These are phyloP conservation scores for Euura saliciscinereae DNA, from an alignment of 1,140 invertebrate species.

Conservation along the genomic window DNA sequence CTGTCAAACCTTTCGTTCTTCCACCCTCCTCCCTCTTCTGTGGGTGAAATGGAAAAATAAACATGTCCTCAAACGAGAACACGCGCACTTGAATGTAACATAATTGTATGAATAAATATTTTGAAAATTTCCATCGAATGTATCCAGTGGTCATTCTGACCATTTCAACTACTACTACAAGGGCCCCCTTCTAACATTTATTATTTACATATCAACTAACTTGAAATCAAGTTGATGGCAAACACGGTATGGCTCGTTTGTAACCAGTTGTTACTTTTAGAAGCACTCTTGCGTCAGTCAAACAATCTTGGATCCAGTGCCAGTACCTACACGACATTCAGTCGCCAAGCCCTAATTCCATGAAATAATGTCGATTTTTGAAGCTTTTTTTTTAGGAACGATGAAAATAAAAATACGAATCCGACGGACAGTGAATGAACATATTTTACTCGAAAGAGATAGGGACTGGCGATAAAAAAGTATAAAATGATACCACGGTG, in stretches of 20 bases:
- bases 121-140: constrained; percentile 3
- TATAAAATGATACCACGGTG: neutral
- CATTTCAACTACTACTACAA: neutral
- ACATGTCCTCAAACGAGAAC: neutral
- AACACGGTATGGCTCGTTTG: constrained; percentile 33
- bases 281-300: constrained; percentile 33
- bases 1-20: neutral
- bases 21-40: neutral
- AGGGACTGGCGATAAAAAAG: neutral
- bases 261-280: constrained; percentile 41
- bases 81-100: neutral
- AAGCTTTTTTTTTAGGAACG: constrained; percentile 25
- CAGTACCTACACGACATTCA: constrained; percentile 11
- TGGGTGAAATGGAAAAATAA: neutral
- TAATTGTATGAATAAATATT: neutral
- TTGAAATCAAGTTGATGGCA: constrained; percentile 38
- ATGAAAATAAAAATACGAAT: neutral
- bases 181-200: constrained; percentile 31
- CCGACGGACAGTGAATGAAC: too few relatives aligned
- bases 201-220: constrained; percentile 42
- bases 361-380: constrained; percentile 1
- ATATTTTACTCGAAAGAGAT: too few relatives aligned
- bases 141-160: constrained; percentile 1
- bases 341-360: constrained; percentile 14
- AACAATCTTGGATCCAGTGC: neutral